Base-by-base conservation (phyloP, 2,113 vertebrate species). In the Condylura cristata region DNA sequence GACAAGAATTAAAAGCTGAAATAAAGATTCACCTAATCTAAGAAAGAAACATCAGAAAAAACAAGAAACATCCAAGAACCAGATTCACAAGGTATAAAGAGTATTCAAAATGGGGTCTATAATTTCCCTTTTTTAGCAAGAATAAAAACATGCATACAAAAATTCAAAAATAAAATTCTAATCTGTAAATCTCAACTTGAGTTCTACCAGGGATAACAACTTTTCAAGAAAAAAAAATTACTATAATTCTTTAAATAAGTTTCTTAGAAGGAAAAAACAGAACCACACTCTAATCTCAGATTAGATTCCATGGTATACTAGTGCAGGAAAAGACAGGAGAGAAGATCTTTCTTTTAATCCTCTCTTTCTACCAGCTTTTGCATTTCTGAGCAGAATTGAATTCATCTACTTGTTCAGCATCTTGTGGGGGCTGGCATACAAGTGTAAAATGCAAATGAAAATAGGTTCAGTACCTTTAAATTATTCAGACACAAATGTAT, bases 391-490 rank as follows among this genome's bases (percentile, higher is more conserved):
- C 74, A 93, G 89, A 95, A 95, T 92, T 94, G 91, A 75, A 92
- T 85, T 83, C 60, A 89, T 34, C 28, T 20, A 61, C 66, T 71
- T 41, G 39, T 82, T 95, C 75, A 78, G 70, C 44, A 60, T 84
- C 94, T 93, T 82, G 89, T 84, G 71, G 65, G 41, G 46, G 75
- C n/a, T 74, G 58, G 56, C 65, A 71, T 72, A 92, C n/a, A 84
- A 65, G 83, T 74, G 48, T 85, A 95, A 96, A 94, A 93, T 93
- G 75, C 44, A 95, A 96, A 96, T 90, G 32, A 84, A 95, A 93
- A 76, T 63, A 89, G 41, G 46, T 93, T 94, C 90, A 58, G 71
- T 94, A 63, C 94, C 91, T 95, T 95, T 95, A 96, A 96, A 90
- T 95, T 92, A 90, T 94, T 95, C 61, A 63, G 72, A 89, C 37